These are phyloP conservation scores for Unio delphinus DNA, from an alignment of 2,888 invertebrate genomes.

Conservation along the genomic window DNA sequence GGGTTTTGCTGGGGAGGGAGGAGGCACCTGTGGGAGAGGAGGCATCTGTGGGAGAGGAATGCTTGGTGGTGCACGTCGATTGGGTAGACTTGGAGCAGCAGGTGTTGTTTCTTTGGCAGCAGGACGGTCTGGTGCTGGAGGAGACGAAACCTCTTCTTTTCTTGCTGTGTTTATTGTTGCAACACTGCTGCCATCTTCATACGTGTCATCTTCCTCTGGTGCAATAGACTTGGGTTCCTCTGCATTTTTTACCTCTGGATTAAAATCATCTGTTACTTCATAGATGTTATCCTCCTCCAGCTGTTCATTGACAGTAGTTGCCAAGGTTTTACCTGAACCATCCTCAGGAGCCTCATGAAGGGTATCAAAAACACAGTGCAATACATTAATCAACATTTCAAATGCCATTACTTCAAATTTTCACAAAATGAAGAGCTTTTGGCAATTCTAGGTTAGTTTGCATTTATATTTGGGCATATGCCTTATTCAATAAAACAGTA, in stretches of 20 bases:
- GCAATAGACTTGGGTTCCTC: too few relatives aligned
- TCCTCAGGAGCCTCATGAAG: conserved; percentile 22
- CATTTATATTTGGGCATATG: too few relatives aligned
- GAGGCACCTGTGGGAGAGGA: background rate
- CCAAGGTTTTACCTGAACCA: background rate
- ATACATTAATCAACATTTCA: conserved; percentile 1
- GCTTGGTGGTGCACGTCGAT: conserved; percentile 2
- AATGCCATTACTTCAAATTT: too few relatives aligned
- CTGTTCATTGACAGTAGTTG: too few relatives aligned
- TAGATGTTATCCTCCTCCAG: too few relatives aligned
- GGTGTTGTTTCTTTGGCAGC: background rate
- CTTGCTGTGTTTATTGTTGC: background rate
- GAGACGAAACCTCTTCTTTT: background rate
- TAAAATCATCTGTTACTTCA: too few relatives aligned
- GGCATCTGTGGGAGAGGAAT: conserved; percentile 9
- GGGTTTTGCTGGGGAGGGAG: conserved; percentile 19
- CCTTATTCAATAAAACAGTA: too few relatives aligned
- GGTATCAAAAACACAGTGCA: conserved; percentile 3
- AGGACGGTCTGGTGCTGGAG: background rate
- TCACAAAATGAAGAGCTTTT: too few relatives aligned
- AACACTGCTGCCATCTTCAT: conserved; percentile 36
- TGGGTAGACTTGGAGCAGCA: conserved; percentile 9
- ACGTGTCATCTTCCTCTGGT: conserved; percentile 30
- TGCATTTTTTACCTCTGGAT: too few relatives aligned
- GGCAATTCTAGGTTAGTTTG: too few relatives aligned